Conservation (phyloP, 2,797 vertebrate genomes). For the Paratrypauchen microcephalus region DNA sequence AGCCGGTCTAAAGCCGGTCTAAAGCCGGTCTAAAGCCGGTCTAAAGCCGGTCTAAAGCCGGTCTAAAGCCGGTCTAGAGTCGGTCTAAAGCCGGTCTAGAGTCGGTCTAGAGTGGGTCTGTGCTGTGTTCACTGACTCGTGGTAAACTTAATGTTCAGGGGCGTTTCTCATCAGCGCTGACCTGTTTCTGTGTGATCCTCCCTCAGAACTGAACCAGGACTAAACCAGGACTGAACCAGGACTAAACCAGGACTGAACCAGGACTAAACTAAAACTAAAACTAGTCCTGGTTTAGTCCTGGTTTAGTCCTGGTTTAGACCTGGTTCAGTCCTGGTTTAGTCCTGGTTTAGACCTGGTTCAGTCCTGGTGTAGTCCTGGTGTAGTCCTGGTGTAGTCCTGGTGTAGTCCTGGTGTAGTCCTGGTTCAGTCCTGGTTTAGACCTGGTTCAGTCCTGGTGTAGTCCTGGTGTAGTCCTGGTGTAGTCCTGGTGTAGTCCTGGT, state of each 20-base stretch:
- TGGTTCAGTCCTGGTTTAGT: background rate
- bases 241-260: background rate
- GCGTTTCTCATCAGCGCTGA: slow-evolving; percentile 5
- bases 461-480: too few species aligned
- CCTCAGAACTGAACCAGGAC: background rate
- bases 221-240: background rate
- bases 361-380: too few species aligned
- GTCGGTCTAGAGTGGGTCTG: background rate
- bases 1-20: too few species aligned
- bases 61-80: background rate
- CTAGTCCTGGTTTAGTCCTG: background rate
- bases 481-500: too few species aligned
- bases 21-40: background rate
- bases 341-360: too few species aligned
- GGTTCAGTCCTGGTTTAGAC: too few species aligned
- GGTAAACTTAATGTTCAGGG: background rate
- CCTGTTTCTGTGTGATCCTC: background rate
- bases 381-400: too few species aligned
- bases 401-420: too few species aligned
- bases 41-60: background rate
- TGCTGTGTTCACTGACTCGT: background rate
- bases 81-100: background rate
- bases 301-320: background rate
- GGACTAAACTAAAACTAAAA: background rate
- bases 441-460: too few species aligned